Base-by-base conservation (phyloP, 2,113 vertebrate genomes). In the Sturnus vulgaris region DNA sequence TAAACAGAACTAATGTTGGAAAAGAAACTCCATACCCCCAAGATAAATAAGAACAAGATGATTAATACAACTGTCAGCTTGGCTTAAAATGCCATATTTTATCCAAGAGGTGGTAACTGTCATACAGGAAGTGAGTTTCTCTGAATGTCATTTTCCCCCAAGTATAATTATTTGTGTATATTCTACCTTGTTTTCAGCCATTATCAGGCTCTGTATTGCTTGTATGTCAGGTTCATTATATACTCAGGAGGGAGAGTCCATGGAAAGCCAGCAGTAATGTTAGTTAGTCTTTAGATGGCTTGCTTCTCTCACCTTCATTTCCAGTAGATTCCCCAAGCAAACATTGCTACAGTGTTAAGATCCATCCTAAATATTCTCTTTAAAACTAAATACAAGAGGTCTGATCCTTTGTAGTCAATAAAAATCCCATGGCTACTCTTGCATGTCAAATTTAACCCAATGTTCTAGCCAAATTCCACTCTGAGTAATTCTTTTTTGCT, bases 401-500 rank as follows among this genome's bases (percentile, higher is more conserved):
- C 82, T 88, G 64, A 95, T 97, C 82, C 86, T 93, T 96, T 90
- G n/a, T 94, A 83, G 88, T 95, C 94, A 93, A 82, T 93, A 95
- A 94, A 95, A 96, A 90, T 94, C 94, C 68, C 92, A 88, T 95
- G 85, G 95, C 95, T 95, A 82, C 64, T 90, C 79, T 88, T 94
- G 85, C 85, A 96, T 94, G 90, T 96, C 85, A 95, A 40, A 93
- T 93, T 95, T 96, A 96, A 96, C 88, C 82, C 82, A 88, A 59
- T 44, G 88, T 95, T 94, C 96, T 93, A 94, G 96, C 96, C 96
- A 96, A 96, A 90, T 97, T 97, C 94, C 95, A 90, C 71, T 97
- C 94, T 97, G 95, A 97, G 95, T 97, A 96, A 96, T 97, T 97
- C 86, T 94, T 80, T 95, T 96, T 94, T 64, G 42, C 94, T 83